These are phyloP conservation scores for Dromas ardeola DNA, from an alignment of 2,113 vertebrate species.

Conservation along the genomic window DNA sequence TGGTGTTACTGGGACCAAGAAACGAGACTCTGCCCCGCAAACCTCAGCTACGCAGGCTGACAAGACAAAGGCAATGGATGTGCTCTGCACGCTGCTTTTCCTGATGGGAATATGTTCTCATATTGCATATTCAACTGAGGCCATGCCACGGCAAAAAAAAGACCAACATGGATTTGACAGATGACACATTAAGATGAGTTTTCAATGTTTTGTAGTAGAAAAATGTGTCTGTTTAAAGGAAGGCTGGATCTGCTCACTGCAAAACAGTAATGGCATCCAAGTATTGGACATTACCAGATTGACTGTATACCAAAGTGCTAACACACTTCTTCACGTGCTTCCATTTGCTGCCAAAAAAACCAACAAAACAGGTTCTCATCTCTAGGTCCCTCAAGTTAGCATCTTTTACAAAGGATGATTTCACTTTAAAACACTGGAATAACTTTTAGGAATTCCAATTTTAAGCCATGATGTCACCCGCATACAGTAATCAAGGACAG, in stretches of 20 bases:
- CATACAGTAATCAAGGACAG: slow-evolving; percentile 14
- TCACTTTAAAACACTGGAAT: not conserved
- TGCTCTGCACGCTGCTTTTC: not conserved
- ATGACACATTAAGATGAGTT: not conserved
- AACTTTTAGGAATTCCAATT: slow-evolving; percentile 27
- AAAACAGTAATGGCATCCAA: not conserved
- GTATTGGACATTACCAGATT: not conserved
- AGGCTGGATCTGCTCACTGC: not conserved
- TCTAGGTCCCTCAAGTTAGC: not conserved
- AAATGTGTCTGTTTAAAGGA: not conserved
- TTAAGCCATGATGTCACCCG: slow-evolving; percentile 22
- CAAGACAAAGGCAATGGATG: not conserved
- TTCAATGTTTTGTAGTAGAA: not conserved
- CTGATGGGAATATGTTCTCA: not conserved
- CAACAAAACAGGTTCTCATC: not conserved
- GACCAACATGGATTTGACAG: not conserved
- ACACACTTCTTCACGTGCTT: not conserved
- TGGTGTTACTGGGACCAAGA: not conserved
- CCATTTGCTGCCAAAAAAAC: not conserved
- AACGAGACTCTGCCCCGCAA: not conserved
- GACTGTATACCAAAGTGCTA: not conserved
- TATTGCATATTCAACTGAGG: not conserved
- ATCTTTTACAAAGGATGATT: not conserved
- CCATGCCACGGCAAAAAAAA: not conserved
- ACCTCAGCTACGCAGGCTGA: not conserved